Evolutionary conservation across 2,888 invertebrate genomes (phyloP), one percentile per base, ranked within the genome.

Genomic region (Scaptomyza flava): DNA sequence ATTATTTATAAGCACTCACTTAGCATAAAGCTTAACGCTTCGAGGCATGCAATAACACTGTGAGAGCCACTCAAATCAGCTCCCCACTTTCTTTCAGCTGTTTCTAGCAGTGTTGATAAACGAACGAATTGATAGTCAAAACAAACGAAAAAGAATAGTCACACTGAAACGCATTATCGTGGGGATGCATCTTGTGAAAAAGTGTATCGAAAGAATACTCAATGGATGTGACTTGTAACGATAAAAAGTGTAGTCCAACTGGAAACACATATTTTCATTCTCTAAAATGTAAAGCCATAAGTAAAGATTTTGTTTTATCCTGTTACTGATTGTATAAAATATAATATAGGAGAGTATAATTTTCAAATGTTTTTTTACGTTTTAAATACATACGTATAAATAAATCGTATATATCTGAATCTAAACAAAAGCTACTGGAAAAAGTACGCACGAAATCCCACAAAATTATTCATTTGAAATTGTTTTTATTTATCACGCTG

Each of bases 1-100:
- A 47, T 69, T 66, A 78, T 65, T 87, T 57, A 53, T 57, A 45
- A 58, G 47, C 74, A 81, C 81, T 70, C 68, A 68, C 79, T 58
- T 54, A 41, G 14, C 61, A 56, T 42, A 48, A 52, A 70, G 62
- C 79, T 48, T 60, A 64, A 62, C 63, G 61, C 67, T 66, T 42
- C 67, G 33, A 57, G 47, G 78, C 62, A 60, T 58, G 68, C 68
- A 85, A 73, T 67, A 68, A 70, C 67, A 81, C 72, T 79, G 68
- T 59, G 42, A 56, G 59, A 17, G 45, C 43, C 36, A 33, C 31
- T 45, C 53, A 20, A 61, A 46, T 17, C 38, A 63, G 50, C 60
- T 58, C 56, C 46, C 50, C 43, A 57, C 52, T 63, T 56, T 11
- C 11, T 20, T 61, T 36, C 81, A 81, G 81, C 81, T 81, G 81